Evolutionary conservation across 1,140 invertebrate genomes (phyloP), one percentile per base, ranked within the genome.

Genomic region (Listronotus oregonensis): DNA sequence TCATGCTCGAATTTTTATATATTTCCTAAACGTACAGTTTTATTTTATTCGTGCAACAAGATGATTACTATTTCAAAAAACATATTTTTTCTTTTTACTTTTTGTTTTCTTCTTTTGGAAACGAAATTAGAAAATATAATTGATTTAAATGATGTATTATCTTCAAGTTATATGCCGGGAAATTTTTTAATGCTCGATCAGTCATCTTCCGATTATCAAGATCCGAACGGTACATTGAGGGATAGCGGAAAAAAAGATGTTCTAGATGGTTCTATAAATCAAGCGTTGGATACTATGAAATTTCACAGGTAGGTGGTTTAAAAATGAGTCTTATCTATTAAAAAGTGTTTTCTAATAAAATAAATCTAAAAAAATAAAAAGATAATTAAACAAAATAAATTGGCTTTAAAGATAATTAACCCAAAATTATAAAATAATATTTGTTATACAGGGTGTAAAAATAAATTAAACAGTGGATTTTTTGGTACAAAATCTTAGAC

Each of bases 111-210:
- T 18, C n/a, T 1, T 46, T 14, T 18, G 1, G 5, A 18, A 46
- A 46, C n/a, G n/a, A 14, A 46, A 14, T 14, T 17, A 8, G 1
- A 46, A 7, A 14, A 14, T 46, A 2, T 46, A 3, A 46, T 46
- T 5, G 43, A 46, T 46, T 6, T 46, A 46, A 46, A 46, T 46
- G 43, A 46, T 18, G n/a, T 46, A 46, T 17, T 46, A 18, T 46
- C 43, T 2, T 18, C 43, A 14, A 46, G 43, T 46, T 46, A 46
- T 46, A 46, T 46, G 43, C 43, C 43, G 1, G 43, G n/a, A 6
- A 46, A 1, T 14, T 14, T 46, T 17, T 14, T 46, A 37, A 37
- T 37, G 34, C 3, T 46, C n/a, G 14, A 46, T 4, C 5, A 46
- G 43, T 17, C n/a, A n/a, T 4, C 17, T 8, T n/a, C 6, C 5